Evolutionary conservation across 2,888 invertebrate species (phyloP), one percentile per base, ranked within the genome.

Genomic region (Acronicta alni): DNA sequence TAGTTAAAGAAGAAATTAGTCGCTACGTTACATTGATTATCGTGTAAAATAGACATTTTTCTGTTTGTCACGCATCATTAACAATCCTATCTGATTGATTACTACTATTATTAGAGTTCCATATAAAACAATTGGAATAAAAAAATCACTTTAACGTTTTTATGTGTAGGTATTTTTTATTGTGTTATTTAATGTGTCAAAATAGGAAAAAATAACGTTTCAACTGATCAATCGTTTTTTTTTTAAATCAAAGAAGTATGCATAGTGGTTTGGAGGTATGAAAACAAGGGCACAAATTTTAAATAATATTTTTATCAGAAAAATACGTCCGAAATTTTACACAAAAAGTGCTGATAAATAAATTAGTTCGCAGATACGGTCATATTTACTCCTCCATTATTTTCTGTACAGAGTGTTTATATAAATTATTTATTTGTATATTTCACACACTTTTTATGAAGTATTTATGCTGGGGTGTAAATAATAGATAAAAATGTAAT

Each of bases 1-100:
- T 41, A 43, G 16, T 47, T 61, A 38, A 57, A 67, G 72, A 71
- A 64, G 54, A 63, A 72, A 67, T 71, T 72, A 67, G 38, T 48
- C 71, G 68, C 53, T 39, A 54, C 57, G 59, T 72, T 72, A 67
- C 52, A 42, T 45, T 59, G 59, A 65, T 65, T 68, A 59, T 68
- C 71, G 71, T 70, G 53, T 51, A 51, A 71, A 69, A 66, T 44
- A 57, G 56, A 0, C 41, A 51, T 66, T 71, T 66, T 71, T 57
- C 72, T 56, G 2, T 71, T 60, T 39, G 41, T 41, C 10, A 46
- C 43, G 60, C 72, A 17, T 71, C 66, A 71, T 60, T 69, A 56
- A 30, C 45, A 12, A n/a, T 54, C 41, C 14, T 54, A 38, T 65
- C 43, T 66, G 66, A 71, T 71, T 69, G 67, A 71, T 57, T 57